A percentile compares a stretch with the other conserved stretches of the same genome.
These are phyloP conservation scores for Coluber constrictor DNA, from an alignment of 2,797 vertebrate species.

Conservation along the genomic window DNA sequence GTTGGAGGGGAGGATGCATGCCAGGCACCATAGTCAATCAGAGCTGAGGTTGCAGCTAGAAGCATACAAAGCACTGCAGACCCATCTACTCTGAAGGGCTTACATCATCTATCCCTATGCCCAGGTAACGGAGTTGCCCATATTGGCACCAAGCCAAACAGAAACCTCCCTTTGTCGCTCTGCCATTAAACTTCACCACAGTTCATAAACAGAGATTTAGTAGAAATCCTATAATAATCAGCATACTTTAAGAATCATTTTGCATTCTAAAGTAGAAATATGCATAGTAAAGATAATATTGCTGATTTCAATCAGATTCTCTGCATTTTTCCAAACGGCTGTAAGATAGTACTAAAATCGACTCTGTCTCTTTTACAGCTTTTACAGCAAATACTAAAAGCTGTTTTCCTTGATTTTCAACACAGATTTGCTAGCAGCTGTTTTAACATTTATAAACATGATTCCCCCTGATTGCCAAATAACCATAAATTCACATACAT, in stretches of 20 bases:
- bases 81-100: neutral
- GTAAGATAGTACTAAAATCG: constrained; percentile 2
- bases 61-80: neutral
- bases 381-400: constrained; percentile 51
- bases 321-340: neutral
- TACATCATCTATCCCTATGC: neutral
- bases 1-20: neutral
- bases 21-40: neutral
- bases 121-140: neutral
- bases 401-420: constrained; percentile 66
- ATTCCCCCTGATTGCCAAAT: constrained; percentile 70
- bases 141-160: neutral
- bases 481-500: constrained; percentile 69
- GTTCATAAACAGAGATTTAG: neutral
- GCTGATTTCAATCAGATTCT: constrained; percentile 15
- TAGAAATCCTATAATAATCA: neutral
- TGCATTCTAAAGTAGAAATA: neutral
- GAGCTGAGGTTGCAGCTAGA: neutral
- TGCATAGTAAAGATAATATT: neutral
- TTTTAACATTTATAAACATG: constrained; percentile 73
- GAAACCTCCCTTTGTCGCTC: neutral
- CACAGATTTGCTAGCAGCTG: constrained; percentile 69
- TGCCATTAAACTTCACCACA: no score
- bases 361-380: constrained; percentile 47
- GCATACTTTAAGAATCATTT: neutral